phyloP scores from a whole-genome alignment of 2,888 invertebrate genomes.

The Dolomedes plantarius region DNA sequence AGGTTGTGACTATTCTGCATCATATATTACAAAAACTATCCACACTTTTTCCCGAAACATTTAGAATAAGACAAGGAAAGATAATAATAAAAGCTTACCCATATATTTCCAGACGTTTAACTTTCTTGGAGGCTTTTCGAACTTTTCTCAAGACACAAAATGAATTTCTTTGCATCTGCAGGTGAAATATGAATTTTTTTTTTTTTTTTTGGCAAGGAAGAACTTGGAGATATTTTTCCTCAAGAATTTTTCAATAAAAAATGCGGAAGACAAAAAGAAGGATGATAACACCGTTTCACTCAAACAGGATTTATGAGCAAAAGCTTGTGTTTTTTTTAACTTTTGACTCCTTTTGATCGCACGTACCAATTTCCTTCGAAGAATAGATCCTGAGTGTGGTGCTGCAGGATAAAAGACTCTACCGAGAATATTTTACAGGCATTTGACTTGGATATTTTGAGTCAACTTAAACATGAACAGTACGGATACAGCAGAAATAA shows the following conservation, averaged over 20 bases:
- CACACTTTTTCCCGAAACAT: neutral
- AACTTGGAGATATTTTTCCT: neutral
- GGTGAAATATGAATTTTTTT: neutral
- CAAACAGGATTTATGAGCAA: neutral
- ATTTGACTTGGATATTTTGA: too few relatives aligned
- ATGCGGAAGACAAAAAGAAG: neutral
- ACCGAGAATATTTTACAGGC: neutral
- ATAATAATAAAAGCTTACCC: neutral
- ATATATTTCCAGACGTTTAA: neutral
- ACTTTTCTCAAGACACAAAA: constrained; percentile 31
- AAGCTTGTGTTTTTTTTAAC: neutral
- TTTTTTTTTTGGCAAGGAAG: neutral
- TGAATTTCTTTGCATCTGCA: constrained; percentile 15
- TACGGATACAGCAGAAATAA: too few relatives aligned
- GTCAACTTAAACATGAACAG: too few relatives aligned
- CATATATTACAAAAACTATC: too few relatives aligned
- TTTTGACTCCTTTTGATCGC: neutral
- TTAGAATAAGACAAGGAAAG: neutral
- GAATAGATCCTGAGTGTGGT: neutral
- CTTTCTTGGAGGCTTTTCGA: neutral
- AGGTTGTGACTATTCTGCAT: too few relatives aligned
- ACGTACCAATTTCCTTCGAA: neutral
- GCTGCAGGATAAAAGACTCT: neutral
- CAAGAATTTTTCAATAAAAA: neutral
- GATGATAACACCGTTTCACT: neutral